Evolutionary conservation across 1,140 invertebrate species (phyloP), one percentile per base, ranked within the genome.

Genomic region (Trichoplusia ni): DNA sequence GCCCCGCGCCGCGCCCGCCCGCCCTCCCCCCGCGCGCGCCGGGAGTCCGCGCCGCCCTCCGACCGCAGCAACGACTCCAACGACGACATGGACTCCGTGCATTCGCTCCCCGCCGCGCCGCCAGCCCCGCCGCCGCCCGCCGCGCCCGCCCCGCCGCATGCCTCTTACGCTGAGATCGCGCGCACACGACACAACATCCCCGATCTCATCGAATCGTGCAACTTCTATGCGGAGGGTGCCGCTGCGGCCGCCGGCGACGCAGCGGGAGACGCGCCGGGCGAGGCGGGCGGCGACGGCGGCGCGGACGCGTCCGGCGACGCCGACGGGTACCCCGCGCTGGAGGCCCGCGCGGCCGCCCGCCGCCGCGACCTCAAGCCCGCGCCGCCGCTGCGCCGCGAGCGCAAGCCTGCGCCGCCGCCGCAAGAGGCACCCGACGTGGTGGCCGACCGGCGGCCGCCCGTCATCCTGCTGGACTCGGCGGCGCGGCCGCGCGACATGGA

Each of bases 111-210:
- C 18, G 93, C 92, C 21, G 93, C 92, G 1, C 92, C 74, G 37
- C 72, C 70, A 62, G 77, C 59, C 37, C 33, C 66, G 40, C 65
- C 63, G 14, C 64, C 65, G 66, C 51, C 51, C 19, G 88, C 92
- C 25, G 90, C 29, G 91, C 5, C 62, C 27, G 92, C 92, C 2
- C 91, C 90, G 11, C 91, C 92, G 6, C 92, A 93, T 63, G 94
- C 93, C 21, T 95, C 94, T 27, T 95, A 95, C 78, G 95, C 95
- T 1, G 94, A 95, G 71, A 95, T 95, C 68, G 93, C 94, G 13
- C 92, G 93, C 37, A 94, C 92, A 78, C 75, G 82, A 1, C 84
- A 86, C 69, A 90, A 90, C 79, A 89, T 91, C 66, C 89, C 89
- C 42, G 89, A 91, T 73, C 81, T 91, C 64, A 91, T 91, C 67